These are phyloP conservation scores for Oscheius onirici DNA, from an alignment of 2,888 invertebrate genomes.

Conservation along the genomic window DNA sequence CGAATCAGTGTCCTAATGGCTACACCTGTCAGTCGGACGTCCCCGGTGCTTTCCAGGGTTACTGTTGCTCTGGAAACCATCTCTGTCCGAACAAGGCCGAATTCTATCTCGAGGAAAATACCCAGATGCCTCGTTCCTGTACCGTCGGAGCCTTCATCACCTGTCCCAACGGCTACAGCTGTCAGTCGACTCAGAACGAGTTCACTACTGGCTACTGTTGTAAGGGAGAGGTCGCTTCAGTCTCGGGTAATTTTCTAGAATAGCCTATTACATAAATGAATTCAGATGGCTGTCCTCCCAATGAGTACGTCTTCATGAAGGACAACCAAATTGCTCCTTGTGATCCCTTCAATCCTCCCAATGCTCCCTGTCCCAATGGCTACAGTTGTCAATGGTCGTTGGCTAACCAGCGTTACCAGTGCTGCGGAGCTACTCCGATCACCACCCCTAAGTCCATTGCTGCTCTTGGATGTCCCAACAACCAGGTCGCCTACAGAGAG, in stretches of 20 bases:
- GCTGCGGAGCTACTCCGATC: conserved; percentile 69
- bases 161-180: conserved; percentile 67
- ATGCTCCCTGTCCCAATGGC: conserved; percentile 61
- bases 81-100: conserved; percentile 70
- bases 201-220: conserved; percentile 69
- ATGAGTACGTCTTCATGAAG: conserved; percentile 70
- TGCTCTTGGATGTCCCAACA: conserved; percentile 69
- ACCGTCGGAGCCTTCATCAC: conserved; percentile 71
- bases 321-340: conserved; percentile 69
- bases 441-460: conserved; percentile 66
- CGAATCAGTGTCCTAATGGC: conserved; percentile 64
- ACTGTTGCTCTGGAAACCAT: conserved; percentile 67
- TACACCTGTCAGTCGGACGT: conserved; percentile 69
- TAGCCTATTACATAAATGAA: neutral
- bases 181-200: conserved; percentile 63
- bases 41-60: conserved; percentile 69
- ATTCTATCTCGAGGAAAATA: conserved; percentile 67
- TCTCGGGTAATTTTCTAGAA: conserved; percentile 55
- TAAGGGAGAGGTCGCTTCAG: conserved; percentile 66
- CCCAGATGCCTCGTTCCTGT: conserved; percentile 68
- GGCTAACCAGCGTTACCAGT: conserved; percentile 68
- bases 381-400: conserved; percentile 71
- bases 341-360: conserved; percentile 67
- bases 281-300: conserved; percentile 69
- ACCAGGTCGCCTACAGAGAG: conserved; percentile 68